phyloP scores from a whole-genome alignment of 2,113 vertebrate species.

The Anthoscopus minutus region DNA sequence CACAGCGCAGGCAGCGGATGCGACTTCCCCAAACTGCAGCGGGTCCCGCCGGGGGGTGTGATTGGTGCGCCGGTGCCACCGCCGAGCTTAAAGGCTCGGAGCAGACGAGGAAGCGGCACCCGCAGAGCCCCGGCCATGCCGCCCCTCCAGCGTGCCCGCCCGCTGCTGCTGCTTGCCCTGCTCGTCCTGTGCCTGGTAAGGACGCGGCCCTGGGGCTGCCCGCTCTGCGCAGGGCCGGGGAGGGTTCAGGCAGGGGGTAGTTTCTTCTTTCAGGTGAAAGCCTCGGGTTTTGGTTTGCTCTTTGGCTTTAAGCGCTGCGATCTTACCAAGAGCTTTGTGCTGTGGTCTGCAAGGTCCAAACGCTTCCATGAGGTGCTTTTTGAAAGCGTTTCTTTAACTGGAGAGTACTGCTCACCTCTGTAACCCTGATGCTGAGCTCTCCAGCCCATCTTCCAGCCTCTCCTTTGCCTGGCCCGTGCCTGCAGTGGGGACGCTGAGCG shows the following conservation, averaged over 20 bases:
- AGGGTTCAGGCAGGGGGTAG: not conserved
- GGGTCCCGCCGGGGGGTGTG: not conserved
- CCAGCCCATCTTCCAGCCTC: not conserved
- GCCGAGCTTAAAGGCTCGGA: not conserved
- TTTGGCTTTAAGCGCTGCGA: accelerated
- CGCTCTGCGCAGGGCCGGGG: not conserved
- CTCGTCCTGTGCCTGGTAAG: constrained; percentile 25
- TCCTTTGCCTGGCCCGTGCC: accelerated
- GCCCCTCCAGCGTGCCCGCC: not conserved
- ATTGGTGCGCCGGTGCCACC: not conserved
- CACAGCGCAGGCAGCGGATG: accelerated
- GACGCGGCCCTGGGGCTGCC: accelerated
- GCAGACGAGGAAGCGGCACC: not conserved
- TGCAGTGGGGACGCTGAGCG: not conserved
- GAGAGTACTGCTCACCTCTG: accelerated
- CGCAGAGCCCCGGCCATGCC: not conserved
- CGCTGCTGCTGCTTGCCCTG: not conserved
- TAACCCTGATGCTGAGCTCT: accelerated
- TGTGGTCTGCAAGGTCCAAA: not conserved
- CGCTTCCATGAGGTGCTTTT: accelerated
- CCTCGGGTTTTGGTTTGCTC: accelerated
- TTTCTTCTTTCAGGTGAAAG: not conserved
- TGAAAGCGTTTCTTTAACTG: accelerated
- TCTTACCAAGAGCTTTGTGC: not conserved
- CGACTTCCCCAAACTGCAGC: accelerated